Conservation (phyloP, 2,113 vertebrate species). For the Aphyosemion australe region DNA sequence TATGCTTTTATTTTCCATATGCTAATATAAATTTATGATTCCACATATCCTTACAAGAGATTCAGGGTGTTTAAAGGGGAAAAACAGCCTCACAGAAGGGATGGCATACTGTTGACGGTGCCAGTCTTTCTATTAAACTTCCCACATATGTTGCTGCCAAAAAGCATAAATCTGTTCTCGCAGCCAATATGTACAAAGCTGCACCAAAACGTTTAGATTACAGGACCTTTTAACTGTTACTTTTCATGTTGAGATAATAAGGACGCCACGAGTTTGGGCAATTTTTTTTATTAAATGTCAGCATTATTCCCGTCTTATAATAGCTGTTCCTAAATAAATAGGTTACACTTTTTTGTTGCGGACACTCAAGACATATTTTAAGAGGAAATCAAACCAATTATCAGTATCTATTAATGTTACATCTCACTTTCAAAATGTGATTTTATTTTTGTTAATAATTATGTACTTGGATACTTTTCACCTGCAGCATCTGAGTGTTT, state of each 20-base stretch:
- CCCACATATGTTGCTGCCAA: background rate
- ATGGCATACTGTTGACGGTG: background rate
- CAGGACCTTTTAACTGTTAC: background rate
- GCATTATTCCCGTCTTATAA: background rate
- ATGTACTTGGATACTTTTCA: background rate
- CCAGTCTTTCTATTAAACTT: background rate
- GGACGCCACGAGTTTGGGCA: background rate
- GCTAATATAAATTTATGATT: background rate
- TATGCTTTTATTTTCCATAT: background rate
- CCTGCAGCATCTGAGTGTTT: no score
- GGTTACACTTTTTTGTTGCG: background rate
- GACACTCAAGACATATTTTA: no score
- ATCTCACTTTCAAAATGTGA: background rate
- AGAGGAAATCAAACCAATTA: no score
- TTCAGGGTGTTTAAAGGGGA: no score
- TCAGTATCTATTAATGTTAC: no score
- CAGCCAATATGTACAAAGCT: background rate
- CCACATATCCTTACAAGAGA: background rate
- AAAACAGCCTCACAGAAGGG: background rate
- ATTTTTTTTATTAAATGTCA: background rate
- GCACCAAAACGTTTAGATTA: background rate
- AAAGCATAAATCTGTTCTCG: background rate
- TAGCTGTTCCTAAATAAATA: background rate
- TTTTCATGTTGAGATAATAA: background rate
- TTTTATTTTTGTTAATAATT: no score